Evolutionary conservation across 2,113 vertebrate species (phyloP), one percentile per base, ranked within the genome.

Genomic region (Helogale parvula): DNA sequence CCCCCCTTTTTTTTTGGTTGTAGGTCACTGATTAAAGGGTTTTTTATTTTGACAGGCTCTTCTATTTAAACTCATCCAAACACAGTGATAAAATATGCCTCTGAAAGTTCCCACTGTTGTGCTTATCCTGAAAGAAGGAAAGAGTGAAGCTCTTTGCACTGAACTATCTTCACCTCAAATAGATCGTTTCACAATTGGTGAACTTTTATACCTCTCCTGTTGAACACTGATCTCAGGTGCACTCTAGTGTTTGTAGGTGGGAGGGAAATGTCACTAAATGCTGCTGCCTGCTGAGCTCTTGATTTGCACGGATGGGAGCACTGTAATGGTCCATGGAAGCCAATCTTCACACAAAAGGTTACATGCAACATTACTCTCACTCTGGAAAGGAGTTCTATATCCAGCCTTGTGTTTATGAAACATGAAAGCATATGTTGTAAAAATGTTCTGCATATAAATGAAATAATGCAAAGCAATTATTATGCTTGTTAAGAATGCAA

Each of bases 401-500:
- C 83, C 93, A 89, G 71, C 47, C 47, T 96, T 3, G 0, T 74
- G 50, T 94, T 97, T 88, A 81, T 95, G 94, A 88, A 96, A 96
- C 97, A 88, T 95, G 97, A 98, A 97, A 79, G 68, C 81, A 97
- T 96, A 93, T 85, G 97, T 52, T 85, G 41, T 96, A 94, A 97
- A 98, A 97, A 94, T 90, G 77, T 68, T 96, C 60, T 93, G 76
- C 88, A 96, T 96, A 76, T 95, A 96, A 95, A 96, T 93, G 71
- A 97, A 98, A 95, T 97, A 97, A 98, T 96, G 92, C 41, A 90
- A 95, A 95, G 93, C 81, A 97, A 97, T 97, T 95, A 97, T 97
- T 88, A 76, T 21, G 41, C 96, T 92, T 94, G 74, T 92, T 97
- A 97, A 97, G 90, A 92, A 98, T 79, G 96, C 77, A 98, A 95